Conservation (phyloP, 2,888 invertebrate species). For the Orthosia cruda region DNA sequence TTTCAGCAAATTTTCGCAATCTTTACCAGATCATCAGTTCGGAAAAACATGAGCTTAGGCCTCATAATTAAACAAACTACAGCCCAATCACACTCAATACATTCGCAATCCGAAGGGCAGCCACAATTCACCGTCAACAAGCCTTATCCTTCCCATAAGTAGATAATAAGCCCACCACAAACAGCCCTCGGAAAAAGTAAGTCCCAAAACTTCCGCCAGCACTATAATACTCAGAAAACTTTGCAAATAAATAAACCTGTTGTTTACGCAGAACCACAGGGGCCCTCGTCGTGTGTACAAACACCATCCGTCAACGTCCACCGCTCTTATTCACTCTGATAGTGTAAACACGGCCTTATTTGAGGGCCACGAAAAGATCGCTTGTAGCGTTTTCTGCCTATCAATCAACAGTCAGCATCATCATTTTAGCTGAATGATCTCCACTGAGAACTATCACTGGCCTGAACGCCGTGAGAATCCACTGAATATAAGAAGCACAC, state of each 20-base stretch:
- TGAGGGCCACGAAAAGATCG: constrained; percentile 20
- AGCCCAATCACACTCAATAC: background rate
- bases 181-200: constrained; percentile 38
- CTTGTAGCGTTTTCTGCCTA: background rate
- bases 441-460: background rate
- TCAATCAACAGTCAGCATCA: background rate
- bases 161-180: constrained; percentile 39
- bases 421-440: background rate
- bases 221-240: constrained; percentile 67
- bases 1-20: background rate
- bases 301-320: constrained; percentile 84
- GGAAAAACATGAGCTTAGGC: fast-evolving
- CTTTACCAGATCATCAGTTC: too few relatives aligned
- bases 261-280: constrained; percentile 65
- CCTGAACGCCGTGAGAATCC: too few relatives aligned
- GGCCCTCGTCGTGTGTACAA: constrained; percentile 71
- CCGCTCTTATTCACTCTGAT: constrained; percentile 78
- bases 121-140: constrained; percentile 18
- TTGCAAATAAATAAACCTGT: constrained; percentile 74
- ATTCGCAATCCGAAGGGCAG: background rate
- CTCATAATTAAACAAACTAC: background rate
- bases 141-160: constrained; percentile 33
- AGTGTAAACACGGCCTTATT: constrained; percentile 77
- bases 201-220: constrained; percentile 40
- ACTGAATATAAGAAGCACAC: too few relatives aligned